Evolutionary conservation across 2,797 vertebrate species (phyloP).

Genomic region (Psittacula derbiana): DNA sequence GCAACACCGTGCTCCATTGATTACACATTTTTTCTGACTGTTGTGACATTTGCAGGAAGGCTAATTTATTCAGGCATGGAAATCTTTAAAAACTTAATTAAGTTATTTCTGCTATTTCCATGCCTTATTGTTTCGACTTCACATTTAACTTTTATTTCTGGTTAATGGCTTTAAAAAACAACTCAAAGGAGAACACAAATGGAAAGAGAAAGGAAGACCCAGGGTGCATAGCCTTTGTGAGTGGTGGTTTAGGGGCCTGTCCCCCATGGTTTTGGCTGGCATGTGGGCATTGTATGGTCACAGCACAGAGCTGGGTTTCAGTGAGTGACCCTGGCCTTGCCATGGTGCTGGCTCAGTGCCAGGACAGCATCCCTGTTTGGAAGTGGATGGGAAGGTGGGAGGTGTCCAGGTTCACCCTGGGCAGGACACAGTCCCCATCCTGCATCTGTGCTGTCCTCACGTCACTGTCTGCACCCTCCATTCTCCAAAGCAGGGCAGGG

Average conservation of each 20-base stretch:
- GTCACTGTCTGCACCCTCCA: not conserved
- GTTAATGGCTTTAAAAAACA: slow-evolving; percentile 54
- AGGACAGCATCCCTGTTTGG: not conserved
- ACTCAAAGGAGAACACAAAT: not conserved
- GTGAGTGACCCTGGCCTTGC: not conserved
- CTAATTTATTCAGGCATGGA: slow-evolving; percentile 85
- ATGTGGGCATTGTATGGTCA: rapidly evolving
- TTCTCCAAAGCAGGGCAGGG: not conserved
- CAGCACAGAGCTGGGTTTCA: rapidly evolving
- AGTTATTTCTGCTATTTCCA: slow-evolving; percentile 83
- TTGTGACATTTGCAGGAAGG: slow-evolving; percentile 83
- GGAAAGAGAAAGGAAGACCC: not conserved
- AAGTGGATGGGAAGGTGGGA: not conserved
- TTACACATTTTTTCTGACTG: slow-evolving; percentile 77
- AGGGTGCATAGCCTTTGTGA: not conserved
- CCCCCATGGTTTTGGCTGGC: not conserved
- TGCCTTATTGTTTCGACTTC: slow-evolving; percentile 80
- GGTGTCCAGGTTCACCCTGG: not conserved
- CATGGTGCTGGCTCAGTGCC: not conserved
- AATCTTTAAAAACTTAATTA: slow-evolving; percentile 87
- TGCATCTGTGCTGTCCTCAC: rapidly evolving
- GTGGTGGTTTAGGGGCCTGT: not conserved
- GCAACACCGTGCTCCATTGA: slow-evolving; percentile 76
- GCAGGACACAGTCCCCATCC: rapidly evolving
- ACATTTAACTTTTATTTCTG: slow-evolving; percentile 77